Evolutionary conservation across 2,797 vertebrate species (phyloP), one percentile per base, ranked within the genome.

Genomic region (Gephyroberyx darwinii): DNA sequence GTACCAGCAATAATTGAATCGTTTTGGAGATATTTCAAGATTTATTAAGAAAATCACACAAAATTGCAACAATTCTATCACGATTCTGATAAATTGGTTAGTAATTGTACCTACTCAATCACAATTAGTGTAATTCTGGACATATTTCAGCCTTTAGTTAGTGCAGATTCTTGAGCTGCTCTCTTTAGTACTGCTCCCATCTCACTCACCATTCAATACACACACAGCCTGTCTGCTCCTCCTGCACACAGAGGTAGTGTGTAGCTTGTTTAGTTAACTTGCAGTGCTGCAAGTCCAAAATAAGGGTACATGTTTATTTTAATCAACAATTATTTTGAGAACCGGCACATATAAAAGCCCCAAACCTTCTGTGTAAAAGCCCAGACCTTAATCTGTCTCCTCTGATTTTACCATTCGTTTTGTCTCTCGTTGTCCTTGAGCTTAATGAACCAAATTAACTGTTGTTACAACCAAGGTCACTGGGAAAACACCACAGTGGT

Each of bases 391-490:
- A 53, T 84, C 79, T 12, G 30, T 65, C 71, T 73, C 66, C 45
- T 65, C 53, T 19, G 50, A 35, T 35, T 35, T 35, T 35, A 78
- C 87, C 80, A 83, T 64, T 78, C 80, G 70, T 80, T 88, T 78
- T 86, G 70, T 85, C 79, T 35, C 33, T 52, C 12, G 50, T 8
- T 52, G 50, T 20, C 50, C 14, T 43, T 52, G 50, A 22, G 50
- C 5, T 52, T 84, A 71, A 84, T 52, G 77, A 82, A 67, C 67
- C 77, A 74, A 75, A 78, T 69, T 66, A 84, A 72, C 74, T 85
- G 83, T 82, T 89, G 89, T 86, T 87, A 89, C 89, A 86, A 78
- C 68, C 50, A 72, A 89, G 89, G 90, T 89, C 84, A 65, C 19
- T 35, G 72, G 71, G 71, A 84, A 84, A 86, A 85, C 84, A 80